Percentiles rank a stretch among this genome's conserved stretches.
phyloP scores from a whole-genome alignment of 2,797 vertebrate species.

The Ctenopoma multispine region DNA sequence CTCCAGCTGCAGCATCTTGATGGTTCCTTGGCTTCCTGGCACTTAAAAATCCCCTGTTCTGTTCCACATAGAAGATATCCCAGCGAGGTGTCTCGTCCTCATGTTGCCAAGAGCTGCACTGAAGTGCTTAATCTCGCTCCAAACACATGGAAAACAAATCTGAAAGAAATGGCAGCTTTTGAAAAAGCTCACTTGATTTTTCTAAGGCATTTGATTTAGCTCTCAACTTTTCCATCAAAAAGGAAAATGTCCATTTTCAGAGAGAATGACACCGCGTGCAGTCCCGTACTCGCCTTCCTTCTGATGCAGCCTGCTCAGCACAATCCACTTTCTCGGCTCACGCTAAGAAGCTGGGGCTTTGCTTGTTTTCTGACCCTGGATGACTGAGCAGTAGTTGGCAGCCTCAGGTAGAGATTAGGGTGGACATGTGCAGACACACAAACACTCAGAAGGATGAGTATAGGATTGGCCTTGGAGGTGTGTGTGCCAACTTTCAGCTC shows the following conservation, averaged over 20 bases:
- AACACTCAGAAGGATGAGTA: constrained; percentile 11
- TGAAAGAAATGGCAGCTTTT: neutral
- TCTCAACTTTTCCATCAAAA: neutral
- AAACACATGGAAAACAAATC: constrained; percentile 12
- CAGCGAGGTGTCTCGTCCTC: neutral
- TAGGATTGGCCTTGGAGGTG: constrained; percentile 8
- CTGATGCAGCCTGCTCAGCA: constrained; percentile 58
- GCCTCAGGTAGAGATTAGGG: constrained; percentile 74
- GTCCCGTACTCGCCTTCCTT: constrained; percentile 19
- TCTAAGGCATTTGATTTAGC: constrained; percentile 1
- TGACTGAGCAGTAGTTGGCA: constrained; percentile 48
- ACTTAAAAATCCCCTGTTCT: constrained; percentile 38
- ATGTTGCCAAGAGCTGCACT: constrained; percentile 25
- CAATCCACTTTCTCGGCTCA: constrained; percentile 79
- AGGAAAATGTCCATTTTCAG: constrained; percentile 7
- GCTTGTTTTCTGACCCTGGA: constrained; percentile 75
- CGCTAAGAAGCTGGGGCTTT: constrained; percentile 77
- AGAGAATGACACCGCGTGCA: constrained; percentile 1
- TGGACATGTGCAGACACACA: constrained; percentile 44
- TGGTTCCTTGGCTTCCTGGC: constrained; percentile 42
- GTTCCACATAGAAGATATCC: constrained; percentile 24
- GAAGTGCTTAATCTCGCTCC: neutral
- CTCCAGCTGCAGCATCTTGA: constrained; percentile 75
- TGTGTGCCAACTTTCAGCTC: neutral
- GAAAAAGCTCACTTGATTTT: constrained; percentile 2